A percentile compares a stretch with the other conserved stretches of the same genome.
phyloP scores from a whole-genome alignment of 1,140 invertebrate genomes.

The Pentalonia nigronervosa region DNA sequence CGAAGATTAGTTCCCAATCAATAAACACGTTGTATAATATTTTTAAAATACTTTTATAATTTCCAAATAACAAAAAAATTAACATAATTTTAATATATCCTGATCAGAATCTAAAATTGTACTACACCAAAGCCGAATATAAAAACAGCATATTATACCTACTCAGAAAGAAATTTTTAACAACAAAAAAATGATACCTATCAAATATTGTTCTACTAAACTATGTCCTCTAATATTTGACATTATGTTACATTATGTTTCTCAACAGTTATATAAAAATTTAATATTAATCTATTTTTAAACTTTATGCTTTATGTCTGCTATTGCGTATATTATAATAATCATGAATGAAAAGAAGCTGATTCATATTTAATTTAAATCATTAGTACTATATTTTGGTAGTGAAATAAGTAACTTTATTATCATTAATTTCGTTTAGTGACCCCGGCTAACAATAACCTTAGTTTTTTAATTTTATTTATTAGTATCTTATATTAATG shows the following conservation, averaged over 20 bases:
- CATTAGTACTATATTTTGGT: not conserved
- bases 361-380: conserved; percentile 5
- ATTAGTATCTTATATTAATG: not conserved
- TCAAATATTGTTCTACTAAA: not conserved
- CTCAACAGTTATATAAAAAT: not conserved
- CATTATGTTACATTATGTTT: too few relatives aligned
- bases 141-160: not conserved
- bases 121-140: not conserved
- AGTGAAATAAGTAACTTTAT: not conserved
- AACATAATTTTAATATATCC: not conserved
- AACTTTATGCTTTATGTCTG: not conserved
- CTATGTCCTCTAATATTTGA: not conserved
- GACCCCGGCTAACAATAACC: not conserved
- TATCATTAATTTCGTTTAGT: not conserved
- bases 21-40: not conserved
- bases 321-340: not conserved
- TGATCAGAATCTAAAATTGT: not conserved
- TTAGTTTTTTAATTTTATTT: conserved; percentile 15
- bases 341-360: not conserved
- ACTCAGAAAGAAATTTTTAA: not conserved
- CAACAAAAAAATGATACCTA: not conserved
- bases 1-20: not conserved
- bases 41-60: not conserved
- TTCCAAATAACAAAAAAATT: not conserved
- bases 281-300: conserved; percentile 6